These are phyloP conservation scores for Calyptommatus sinebrachiatus DNA, from an alignment of 2,113 vertebrate species.

Conservation along the genomic window DNA sequence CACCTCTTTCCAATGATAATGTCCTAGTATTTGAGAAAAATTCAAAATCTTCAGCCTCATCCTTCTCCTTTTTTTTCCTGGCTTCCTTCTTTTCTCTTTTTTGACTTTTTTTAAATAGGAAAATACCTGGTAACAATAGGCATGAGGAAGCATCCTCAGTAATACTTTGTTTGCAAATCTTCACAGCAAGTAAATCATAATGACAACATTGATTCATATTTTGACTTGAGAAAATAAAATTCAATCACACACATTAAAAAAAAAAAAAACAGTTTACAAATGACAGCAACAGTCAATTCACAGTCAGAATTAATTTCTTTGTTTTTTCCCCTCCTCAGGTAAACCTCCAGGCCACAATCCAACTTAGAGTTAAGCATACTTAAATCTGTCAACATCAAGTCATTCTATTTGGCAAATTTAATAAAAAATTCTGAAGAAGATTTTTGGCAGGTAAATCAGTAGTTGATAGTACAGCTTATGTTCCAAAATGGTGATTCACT, in stretches of 20 bases:
- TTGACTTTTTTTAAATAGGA: background rate
- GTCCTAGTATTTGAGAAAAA: too few relatives aligned
- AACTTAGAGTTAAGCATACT: background rate
- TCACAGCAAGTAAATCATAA: background rate
- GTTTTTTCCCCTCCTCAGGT: background rate
- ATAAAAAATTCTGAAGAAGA: background rate
- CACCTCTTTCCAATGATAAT: too few relatives aligned
- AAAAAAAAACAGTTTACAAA: background rate
- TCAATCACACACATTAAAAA: background rate
- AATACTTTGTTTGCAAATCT: background rate
- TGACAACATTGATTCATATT: conserved; percentile 5
- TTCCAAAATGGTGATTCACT: background rate
- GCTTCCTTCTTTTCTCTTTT: background rate
- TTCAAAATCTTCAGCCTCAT: too few relatives aligned
- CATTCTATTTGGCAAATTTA: background rate
- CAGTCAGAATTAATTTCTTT: conserved; percentile 3
- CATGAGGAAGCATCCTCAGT: background rate
- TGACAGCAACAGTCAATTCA: background rate
- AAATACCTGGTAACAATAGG: background rate
- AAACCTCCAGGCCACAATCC: background rate
- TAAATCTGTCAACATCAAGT: background rate
- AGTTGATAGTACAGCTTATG: too few relatives aligned
- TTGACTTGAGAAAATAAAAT: conserved; percentile 6
- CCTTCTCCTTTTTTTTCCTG: too few relatives aligned
- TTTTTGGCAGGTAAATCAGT: background rate